phyloP scores from a whole-genome alignment of 2,113 vertebrate species.

The Oenanthe melanoleuca region DNA sequence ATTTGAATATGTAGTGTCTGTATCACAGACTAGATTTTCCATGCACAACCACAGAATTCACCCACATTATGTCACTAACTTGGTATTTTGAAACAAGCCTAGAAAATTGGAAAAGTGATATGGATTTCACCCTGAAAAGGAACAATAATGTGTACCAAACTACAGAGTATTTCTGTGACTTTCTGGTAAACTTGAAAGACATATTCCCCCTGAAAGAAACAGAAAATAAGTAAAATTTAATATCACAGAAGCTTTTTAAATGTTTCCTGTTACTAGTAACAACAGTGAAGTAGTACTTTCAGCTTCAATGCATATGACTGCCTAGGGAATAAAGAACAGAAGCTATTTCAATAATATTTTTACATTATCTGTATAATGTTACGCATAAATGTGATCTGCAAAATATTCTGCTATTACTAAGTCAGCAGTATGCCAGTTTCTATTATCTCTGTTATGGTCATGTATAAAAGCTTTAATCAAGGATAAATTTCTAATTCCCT shows the following conservation, averaged over 20 bases:
- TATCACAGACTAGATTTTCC: not conserved
- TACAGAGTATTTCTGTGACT: not conserved
- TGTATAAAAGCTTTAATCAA: constrained; percentile 11
- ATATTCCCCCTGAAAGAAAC: not conserved
- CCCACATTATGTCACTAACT: not conserved
- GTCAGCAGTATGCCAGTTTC: not conserved
- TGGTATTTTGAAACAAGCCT: not conserved
- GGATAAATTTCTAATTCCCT: not conserved
- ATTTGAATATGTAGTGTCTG: not conserved
- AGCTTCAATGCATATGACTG: not conserved
- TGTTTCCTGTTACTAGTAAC: not conserved
- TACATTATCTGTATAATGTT: not conserved
- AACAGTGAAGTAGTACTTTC: not conserved
- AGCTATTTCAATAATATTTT: not conserved
- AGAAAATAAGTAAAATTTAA: not conserved
- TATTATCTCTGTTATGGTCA: not conserved
- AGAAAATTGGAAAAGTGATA: not conserved
- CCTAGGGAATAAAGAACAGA: not conserved
- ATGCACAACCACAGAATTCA: not conserved
- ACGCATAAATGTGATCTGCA: not conserved
- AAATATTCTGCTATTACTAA: not conserved
- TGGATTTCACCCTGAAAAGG: not conserved
- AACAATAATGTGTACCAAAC: not conserved
- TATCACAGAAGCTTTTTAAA: not conserved
- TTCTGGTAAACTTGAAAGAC: not conserved